A percentile compares a stretch with the other conserved stretches of the same genome.
Conservation (phyloP, 2,888 invertebrate genomes). For the Macrosiphum euphorbiae region DNA sequence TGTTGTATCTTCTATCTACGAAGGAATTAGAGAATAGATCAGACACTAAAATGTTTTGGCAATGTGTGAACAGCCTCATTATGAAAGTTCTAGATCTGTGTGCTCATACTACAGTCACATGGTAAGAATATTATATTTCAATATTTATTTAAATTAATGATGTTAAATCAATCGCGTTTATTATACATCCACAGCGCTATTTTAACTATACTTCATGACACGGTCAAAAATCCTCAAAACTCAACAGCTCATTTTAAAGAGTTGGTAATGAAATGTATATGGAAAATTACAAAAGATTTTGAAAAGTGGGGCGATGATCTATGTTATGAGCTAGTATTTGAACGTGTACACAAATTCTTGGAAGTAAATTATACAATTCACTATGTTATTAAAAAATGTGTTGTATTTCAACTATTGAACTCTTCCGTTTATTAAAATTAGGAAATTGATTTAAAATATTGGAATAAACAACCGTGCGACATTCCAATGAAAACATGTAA, state of each 20-base stretch:
- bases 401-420: not conserved
- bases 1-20: constrained; percentile 49
- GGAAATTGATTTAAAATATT: constrained; percentile 86
- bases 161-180: not conserved
- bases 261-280: constrained; percentile 91
- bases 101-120: constrained; percentile 77
- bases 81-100: constrained; percentile 78
- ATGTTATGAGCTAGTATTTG: constrained; percentile 82
- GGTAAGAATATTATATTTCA: constrained; percentile 71
- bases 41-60: constrained; percentile 72
- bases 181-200: constrained; percentile 79
- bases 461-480: constrained; percentile 87
- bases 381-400: constrained; percentile 10
- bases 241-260: constrained; percentile 82
- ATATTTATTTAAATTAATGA: not conserved
- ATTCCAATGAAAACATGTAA: constrained; percentile 90
- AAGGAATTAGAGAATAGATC: constrained; percentile 49
- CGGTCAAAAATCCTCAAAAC: constrained; percentile 76
- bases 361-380: constrained; percentile 72
- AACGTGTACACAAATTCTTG: constrained; percentile 90
- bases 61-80: constrained; percentile 78
- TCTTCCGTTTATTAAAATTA: constrained; percentile 66
- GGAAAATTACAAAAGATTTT: constrained; percentile 92
- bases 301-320: constrained; percentile 80
- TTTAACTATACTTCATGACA: constrained; percentile 87